Evolutionary conservation across 2,888 invertebrate genomes (phyloP).

Genomic region (Suillia variegata): DNA sequence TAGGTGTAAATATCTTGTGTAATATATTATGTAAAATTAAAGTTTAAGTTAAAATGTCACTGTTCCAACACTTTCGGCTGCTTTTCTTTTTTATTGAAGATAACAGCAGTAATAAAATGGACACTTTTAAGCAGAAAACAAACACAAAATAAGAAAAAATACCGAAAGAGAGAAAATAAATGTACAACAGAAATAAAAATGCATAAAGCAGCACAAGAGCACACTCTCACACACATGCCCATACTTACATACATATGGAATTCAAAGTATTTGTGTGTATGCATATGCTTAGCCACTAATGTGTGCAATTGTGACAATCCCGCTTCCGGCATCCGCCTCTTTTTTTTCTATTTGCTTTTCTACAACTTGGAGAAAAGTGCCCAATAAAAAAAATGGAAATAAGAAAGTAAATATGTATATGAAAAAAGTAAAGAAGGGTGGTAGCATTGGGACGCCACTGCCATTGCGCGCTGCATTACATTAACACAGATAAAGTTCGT

Average conservation of each 20-base stretch:
- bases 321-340: slow-evolving; percentile 11
- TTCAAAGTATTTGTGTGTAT: slow-evolving; percentile 14
- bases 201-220: background rate
- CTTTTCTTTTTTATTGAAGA: background rate
- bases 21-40: no score
- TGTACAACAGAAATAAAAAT: background rate
- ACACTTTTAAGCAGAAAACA: slow-evolving; percentile 19
- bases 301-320: slow-evolving; percentile 42
- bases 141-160: background rate
- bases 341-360: background rate
- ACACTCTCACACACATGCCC: slow-evolving; percentile 2
- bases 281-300: slow-evolving; percentile 36
- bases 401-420: background rate
- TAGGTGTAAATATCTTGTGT: no score
- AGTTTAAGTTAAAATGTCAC: no score
- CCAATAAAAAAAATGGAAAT: background rate
- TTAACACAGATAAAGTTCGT: slow-evolving; percentile 55
- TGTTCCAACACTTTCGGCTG: no score
- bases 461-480: slow-evolving; percentile 44
- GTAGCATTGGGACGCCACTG: background rate
- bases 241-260: slow-evolving; percentile 8
- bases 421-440: background rate
- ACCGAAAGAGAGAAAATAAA: background rate
- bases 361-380: no score
- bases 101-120: slow-evolving; percentile 42